phyloP scores from a whole-genome alignment of 2,888 invertebrate species.

The Stenodema calcarata region DNA sequence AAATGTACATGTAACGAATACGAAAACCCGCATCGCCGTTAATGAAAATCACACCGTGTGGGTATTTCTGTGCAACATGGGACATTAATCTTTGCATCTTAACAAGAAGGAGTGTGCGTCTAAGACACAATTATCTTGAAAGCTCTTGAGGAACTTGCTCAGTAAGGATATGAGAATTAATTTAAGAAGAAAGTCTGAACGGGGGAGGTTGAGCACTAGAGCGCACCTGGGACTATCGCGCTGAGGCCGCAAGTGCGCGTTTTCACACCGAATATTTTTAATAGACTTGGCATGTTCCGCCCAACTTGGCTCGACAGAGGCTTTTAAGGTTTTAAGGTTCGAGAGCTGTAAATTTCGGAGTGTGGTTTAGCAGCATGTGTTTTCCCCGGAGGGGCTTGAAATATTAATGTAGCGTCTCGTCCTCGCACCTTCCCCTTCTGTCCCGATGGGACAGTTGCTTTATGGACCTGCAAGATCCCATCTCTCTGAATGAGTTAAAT shows the following conservation, averaged over 20 bases:
- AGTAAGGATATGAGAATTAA: conserved; percentile 19
- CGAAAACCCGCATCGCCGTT: too few species aligned
- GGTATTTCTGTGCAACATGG: too few species aligned
- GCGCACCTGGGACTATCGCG: conserved; percentile 25
- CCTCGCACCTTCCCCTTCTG: background rate
- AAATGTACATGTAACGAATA: too few species aligned
- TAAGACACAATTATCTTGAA: conserved; percentile 3
- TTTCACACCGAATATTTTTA: conserved; percentile 33
- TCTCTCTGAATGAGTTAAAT: background rate
- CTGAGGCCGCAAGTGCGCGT: background rate
- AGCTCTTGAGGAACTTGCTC: background rate
- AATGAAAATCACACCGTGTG: too few species aligned
- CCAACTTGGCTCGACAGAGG: background rate
- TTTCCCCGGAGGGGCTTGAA: conserved; percentile 3
- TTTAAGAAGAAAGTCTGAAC: background rate
- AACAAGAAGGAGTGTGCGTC: background rate
- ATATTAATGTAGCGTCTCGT: conserved; percentile 27
- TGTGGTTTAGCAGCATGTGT: conserved; percentile 25
- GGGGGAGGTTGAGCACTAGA: background rate
- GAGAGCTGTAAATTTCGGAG: conserved; percentile 6
- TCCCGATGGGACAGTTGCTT: conserved; percentile 28
- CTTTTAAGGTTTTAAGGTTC: background rate
- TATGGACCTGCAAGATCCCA: conserved; percentile 6
- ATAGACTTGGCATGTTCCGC: conserved; percentile 18
- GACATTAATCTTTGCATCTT: too few species aligned